Conservation (phyloP, 2,113 vertebrate genomes). For the Manacus vitellinus region DNA sequence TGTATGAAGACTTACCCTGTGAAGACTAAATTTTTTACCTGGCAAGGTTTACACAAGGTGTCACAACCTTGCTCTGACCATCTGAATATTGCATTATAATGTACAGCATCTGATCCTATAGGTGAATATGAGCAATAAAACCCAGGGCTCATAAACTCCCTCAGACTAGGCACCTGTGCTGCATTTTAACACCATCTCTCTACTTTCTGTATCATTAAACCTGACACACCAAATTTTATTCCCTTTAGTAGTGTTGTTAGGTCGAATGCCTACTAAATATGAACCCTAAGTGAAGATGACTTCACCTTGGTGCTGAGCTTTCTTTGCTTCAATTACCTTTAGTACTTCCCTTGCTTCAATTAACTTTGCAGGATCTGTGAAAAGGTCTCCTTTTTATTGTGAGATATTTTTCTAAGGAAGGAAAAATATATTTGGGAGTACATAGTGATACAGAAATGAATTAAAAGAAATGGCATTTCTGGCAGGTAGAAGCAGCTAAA, state of each 20-base stretch:
- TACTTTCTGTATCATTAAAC: slow-evolving; percentile 70
- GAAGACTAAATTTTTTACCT: background rate
- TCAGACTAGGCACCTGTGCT: slow-evolving; percentile 22
- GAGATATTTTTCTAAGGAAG: slow-evolving; percentile 19
- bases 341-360: slow-evolving; percentile 60
- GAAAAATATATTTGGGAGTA: slow-evolving; percentile 19
- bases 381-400: slow-evolving; percentile 53
- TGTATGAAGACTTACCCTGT: background rate
- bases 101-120: slow-evolving; percentile 29
- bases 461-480: background rate
- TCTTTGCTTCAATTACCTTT: slow-evolving; percentile 70
- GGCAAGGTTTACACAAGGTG: slow-evolving; percentile 35
- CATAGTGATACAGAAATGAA: background rate
- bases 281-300: slow-evolving; percentile 64
- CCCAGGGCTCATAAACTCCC: slow-evolving; percentile 60
- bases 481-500: background rate
- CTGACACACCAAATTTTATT: slow-evolving; percentile 70
- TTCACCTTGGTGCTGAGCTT: slow-evolving; percentile 70
- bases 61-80: slow-evolving; percentile 53
- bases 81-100: slow-evolving; percentile 44
- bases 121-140: slow-evolving; percentile 61
- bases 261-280: slow-evolving; percentile 72
- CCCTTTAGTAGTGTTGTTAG: slow-evolving; percentile 58
- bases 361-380: slow-evolving; percentile 58
- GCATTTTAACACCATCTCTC: slow-evolving; percentile 65